These are phyloP conservation scores for Yponomeuta sedellus DNA, from an alignment of 2,888 invertebrate species.

Conservation along the genomic window DNA sequence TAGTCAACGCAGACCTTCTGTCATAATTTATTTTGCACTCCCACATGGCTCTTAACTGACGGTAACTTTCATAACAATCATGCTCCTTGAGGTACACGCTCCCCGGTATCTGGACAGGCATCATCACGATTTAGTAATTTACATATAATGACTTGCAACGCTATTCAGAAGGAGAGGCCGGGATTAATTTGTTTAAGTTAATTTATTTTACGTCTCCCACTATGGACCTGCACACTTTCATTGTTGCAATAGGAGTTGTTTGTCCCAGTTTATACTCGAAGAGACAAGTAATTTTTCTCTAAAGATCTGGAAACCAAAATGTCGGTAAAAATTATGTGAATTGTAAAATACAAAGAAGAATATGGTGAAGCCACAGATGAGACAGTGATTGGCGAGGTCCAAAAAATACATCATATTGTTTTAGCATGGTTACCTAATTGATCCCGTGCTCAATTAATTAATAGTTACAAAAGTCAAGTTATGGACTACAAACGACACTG, in stretches of 20 bases:
- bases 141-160: conserved; percentile 54
- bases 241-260: neutral
- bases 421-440: neutral
- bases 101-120: conserved; percentile 45
- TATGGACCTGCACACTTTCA: neutral
- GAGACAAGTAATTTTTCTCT: too few relatives aligned
- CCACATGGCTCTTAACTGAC: conserved; percentile 38
- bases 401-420: too few relatives aligned
- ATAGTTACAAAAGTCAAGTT: neutral
- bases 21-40: neutral
- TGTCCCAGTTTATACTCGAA: neutral
- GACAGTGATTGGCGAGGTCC: neutral
- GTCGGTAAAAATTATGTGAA: too few relatives aligned
- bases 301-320: too few relatives aligned
- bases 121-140: conserved; percentile 56
- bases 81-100: conserved; percentile 38
- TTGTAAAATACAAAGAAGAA: too few relatives aligned
- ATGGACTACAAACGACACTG: neutral
- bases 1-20: neutral
- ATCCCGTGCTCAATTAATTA: neutral
- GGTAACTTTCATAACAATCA: conserved; percentile 56
- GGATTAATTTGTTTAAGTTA: conserved; percentile 2
- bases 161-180: neutral
- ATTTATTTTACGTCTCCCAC: neutral
- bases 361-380: too few relatives aligned